These are phyloP conservation scores for Xerus inauris DNA, from an alignment of 2,113 vertebrate genomes.

Conservation along the genomic window DNA sequence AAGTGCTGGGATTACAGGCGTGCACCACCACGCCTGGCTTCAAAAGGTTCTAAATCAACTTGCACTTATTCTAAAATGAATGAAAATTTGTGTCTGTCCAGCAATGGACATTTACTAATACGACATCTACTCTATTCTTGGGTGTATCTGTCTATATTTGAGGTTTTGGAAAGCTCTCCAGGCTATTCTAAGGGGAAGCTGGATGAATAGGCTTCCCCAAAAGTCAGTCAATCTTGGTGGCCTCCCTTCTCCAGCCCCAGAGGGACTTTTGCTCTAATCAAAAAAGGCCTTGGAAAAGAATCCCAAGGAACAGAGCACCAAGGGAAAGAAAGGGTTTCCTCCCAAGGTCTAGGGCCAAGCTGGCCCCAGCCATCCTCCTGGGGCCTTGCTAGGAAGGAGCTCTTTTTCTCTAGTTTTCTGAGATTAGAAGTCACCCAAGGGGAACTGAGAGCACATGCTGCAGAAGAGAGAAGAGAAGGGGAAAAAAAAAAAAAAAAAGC, in stretches of 20 bases:
- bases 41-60: conserved; percentile 1
- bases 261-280: not conserved
- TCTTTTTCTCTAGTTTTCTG: not conserved
- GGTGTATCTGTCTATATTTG: not conserved
- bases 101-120: not conserved
- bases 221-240: not conserved
- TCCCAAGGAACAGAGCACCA: not conserved
- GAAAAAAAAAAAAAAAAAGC: not conserved
- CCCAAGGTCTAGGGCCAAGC: not conserved
- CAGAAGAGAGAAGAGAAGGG: not conserved
- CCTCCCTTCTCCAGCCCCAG: not conserved
- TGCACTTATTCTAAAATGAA: not conserved
- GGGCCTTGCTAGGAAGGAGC: not conserved
- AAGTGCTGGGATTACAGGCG: too few relatives aligned
- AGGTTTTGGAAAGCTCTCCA: not conserved
- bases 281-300: not conserved
- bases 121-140: not conserved
- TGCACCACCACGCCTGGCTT: too few relatives aligned
- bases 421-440: not conserved
- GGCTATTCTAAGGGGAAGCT: not conserved
- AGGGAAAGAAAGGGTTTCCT: not conserved
- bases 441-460: not conserved
- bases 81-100: conserved; percentile 8
- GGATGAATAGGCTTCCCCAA: not conserved
- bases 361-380: not conserved